These are phyloP conservation scores for Chaunax sp. DNA, from an alignment of 2,797 vertebrate genomes.

Conservation along the genomic window DNA sequence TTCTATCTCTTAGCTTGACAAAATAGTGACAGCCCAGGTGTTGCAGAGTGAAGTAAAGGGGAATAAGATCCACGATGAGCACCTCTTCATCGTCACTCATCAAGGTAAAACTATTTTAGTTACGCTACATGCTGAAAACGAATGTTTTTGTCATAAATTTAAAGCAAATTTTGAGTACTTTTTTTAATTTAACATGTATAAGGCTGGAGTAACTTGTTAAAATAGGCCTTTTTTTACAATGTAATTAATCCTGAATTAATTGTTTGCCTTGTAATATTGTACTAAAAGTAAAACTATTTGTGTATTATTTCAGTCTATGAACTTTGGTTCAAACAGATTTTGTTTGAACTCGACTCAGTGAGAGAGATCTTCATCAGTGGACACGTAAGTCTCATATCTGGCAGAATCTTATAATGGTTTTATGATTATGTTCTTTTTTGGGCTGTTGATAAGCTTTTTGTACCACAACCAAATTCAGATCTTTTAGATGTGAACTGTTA, in stretches of 20 bases:
- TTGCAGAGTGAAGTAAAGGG: slow-evolving; percentile 94
- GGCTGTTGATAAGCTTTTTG: too few species aligned
- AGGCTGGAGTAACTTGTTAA: too few species aligned
- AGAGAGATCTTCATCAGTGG: slow-evolving; percentile 93
- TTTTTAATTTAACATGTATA: too few species aligned
- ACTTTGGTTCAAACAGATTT: slow-evolving; percentile 98
- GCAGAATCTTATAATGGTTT: not conserved
- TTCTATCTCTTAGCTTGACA: slow-evolving; percentile 86
- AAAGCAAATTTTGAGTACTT: too few species aligned
- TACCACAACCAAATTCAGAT: not conserved
- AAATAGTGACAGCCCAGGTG: slow-evolving; percentile 91
- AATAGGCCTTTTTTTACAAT: not conserved
- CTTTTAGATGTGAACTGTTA: not conserved
- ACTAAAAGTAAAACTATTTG: not conserved
- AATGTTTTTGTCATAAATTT: too few species aligned
- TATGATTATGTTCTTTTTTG: not conserved
- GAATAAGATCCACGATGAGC: slow-evolving; percentile 96
- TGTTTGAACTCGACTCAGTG: slow-evolving; percentile 97
- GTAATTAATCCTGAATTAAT: too few species aligned
- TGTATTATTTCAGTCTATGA: slow-evolving; percentile 88
- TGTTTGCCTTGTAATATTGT: too few species aligned
- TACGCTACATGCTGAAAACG: not conserved
- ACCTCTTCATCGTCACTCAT: slow-evolving; percentile 98
- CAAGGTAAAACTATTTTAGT: slow-evolving; percentile 85
- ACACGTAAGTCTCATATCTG: slow-evolving; percentile 85